These are phyloP conservation scores for Imbricaverruca yamaguchii DNA, from an alignment of 2,888 invertebrate genomes.

Conservation along the genomic window DNA sequence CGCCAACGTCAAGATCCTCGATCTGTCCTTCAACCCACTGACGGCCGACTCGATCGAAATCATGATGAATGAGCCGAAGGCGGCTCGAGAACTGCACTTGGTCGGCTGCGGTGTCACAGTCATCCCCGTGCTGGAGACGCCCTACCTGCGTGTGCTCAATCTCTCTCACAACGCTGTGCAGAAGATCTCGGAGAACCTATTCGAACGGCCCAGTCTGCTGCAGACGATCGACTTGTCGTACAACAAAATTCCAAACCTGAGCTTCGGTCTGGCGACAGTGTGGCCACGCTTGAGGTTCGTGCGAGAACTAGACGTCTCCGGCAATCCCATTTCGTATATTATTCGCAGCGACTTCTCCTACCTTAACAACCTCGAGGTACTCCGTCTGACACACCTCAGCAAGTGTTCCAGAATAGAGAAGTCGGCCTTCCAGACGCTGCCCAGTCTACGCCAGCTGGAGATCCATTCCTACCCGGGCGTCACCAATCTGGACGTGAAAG, in stretches of 20 bases:
- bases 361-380: slow-evolving; percentile 52
- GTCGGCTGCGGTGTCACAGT: slow-evolving; percentile 65
- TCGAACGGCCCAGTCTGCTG: slow-evolving; percentile 69
- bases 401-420: slow-evolving; percentile 71
- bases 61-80: slow-evolving; percentile 79
- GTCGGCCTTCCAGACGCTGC: slow-evolving; percentile 63
- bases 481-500: slow-evolving; percentile 65
- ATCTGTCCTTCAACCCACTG: slow-evolving; percentile 76
- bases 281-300: slow-evolving; percentile 65
- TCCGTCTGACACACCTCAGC: slow-evolving; percentile 59
- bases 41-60: slow-evolving; percentile 63
- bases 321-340: slow-evolving; percentile 71
- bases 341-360: slow-evolving; percentile 67
- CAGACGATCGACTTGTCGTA: slow-evolving; percentile 68
- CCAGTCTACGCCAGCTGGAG: slow-evolving; percentile 59
- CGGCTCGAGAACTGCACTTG: slow-evolving; percentile 65
- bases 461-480: slow-evolving; percentile 69
- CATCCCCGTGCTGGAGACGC: slow-evolving; percentile 55
- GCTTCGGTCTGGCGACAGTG: slow-evolving; percentile 50
- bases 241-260: slow-evolving; percentile 49
- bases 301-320: slow-evolving; percentile 66
- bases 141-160: slow-evolving; percentile 70
- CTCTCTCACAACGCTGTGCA: slow-evolving; percentile 66
- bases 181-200: slow-evolving; percentile 56
- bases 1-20: slow-evolving; percentile 77